A percentile compares a stretch with the other conserved stretches of the same genome.
Conservation (phyloP, 2,888 invertebrate species). For the Eupithecia inturbata region DNA sequence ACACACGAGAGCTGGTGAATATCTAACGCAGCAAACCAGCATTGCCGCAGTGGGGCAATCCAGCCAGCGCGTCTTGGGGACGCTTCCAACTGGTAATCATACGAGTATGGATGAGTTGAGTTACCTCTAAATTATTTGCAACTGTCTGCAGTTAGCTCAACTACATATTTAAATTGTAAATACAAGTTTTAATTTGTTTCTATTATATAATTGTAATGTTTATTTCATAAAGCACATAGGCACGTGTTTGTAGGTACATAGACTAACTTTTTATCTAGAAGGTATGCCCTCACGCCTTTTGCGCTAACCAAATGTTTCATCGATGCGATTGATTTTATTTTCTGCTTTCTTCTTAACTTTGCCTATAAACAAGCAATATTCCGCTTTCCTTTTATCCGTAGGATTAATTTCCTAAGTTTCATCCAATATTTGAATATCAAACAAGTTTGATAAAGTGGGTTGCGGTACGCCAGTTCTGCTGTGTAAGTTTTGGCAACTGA, state of each 20-base stretch:
- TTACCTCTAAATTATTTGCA: background rate
- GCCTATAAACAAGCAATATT: conserved; percentile 45
- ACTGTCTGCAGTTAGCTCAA: background rate
- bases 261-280: background rate
- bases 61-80: background rate
- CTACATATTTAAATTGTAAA: background rate
- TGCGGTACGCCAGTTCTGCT: conserved; percentile 33
- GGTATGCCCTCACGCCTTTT: background rate
- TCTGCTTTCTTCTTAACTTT: conserved; percentile 50
- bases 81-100: background rate
- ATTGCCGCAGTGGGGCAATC: too few species aligned
- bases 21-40: background rate
- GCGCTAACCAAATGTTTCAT: conserved; percentile 36
- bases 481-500: conserved; percentile 28
- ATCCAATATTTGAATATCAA: conserved; percentile 35
- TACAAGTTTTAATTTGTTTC: background rate
- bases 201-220: background rate
- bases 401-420: conserved; percentile 36
- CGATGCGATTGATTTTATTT: conserved; percentile 50
- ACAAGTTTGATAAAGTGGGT: conserved; percentile 37
- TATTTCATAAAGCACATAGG: background rate
- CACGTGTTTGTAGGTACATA: background rate
- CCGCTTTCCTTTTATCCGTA: conserved; percentile 40
- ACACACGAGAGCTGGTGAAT: background rate
- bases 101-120: background rate